phyloP scores from a whole-genome alignment of 2,797 vertebrate species.

The Centropyge bicolor region DNA sequence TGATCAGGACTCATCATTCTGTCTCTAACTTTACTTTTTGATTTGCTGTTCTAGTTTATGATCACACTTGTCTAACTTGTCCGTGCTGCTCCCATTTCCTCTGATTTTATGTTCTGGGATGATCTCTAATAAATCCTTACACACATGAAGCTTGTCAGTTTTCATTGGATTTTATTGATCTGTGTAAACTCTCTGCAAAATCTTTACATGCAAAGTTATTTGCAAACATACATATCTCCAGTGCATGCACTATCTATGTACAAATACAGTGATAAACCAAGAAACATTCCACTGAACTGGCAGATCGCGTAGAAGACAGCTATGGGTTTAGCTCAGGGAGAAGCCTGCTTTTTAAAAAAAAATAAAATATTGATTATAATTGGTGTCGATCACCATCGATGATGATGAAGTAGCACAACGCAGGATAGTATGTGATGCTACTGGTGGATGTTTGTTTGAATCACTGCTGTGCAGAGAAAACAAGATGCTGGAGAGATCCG shows the following conservation, averaged over 20 bases:
- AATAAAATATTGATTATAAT: slow-evolving; percentile 32
- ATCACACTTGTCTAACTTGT: too few relatives aligned
- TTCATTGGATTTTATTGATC: slow-evolving; percentile 84
- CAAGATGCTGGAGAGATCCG: slow-evolving; percentile 51
- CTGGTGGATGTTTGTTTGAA: slow-evolving; percentile 50
- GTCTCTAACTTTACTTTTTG: too few relatives aligned
- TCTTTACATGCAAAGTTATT: slow-evolving; percentile 91
- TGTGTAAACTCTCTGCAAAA: slow-evolving; percentile 88
- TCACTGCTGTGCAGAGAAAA: slow-evolving; percentile 61
- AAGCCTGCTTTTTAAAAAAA: slow-evolving; percentile 50
- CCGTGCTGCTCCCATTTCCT: neutral
- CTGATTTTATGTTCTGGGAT: neutral
- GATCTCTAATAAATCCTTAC: neutral
- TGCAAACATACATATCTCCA: slow-evolving; percentile 88
- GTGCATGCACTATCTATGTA: slow-evolving; percentile 92
- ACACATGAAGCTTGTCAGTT: slow-evolving; percentile 27
- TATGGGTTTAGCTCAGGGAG: slow-evolving; percentile 53
- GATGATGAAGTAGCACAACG: slow-evolving; percentile 51
- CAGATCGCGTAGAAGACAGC: slow-evolving; percentile 71
- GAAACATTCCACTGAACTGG: slow-evolving; percentile 78
- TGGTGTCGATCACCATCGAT: slow-evolving; percentile 38
- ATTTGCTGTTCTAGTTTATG: too few relatives aligned
- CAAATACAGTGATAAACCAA: slow-evolving; percentile 80
- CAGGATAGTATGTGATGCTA: slow-evolving; percentile 53
- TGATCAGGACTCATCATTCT: too few relatives aligned